Evolutionary conservation across 2,797 vertebrate species (phyloP), one percentile per base, ranked within the genome.

Genomic region (Pseudopleuronectes americanus): DNA sequence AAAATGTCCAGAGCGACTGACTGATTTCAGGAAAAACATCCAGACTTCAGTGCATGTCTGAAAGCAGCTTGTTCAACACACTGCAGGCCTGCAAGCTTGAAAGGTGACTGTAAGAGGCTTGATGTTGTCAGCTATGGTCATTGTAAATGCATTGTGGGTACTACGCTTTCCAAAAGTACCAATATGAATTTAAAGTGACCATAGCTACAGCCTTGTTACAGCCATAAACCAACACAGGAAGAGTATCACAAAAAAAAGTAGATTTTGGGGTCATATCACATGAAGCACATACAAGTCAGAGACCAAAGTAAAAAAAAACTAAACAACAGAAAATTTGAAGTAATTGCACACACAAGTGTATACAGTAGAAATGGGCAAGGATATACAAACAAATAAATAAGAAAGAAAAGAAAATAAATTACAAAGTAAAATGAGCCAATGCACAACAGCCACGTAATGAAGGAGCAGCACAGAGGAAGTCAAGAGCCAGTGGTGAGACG

Each of bases 301-400:
- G 57, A 80, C 43, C 45, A 70, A 80, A 47, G n/a, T 73, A 62
- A 12, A 45, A 31, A 49, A 49, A 43, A 23, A 22, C 8, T 36
- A 4, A 65, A 57, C 61, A 73, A 60, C 79, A 14, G 36, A 70
- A 79, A 83, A 81, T 26, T 70, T 77, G 71, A 83, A 82, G 66
- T 79, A 89, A 95, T 94, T 94, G 93, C 94, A 95, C 94, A 91
- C 90, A 91, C 80, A 54, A 83, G 85, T 83, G 86, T 92, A 92
- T 94, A 94, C 93, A 94, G 94, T 94, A 95, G 93, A 93, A 93
- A 92, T 77, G 83, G 80, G 88, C 86, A 77, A 24, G 24, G 90
- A 91, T 89, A 85, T 76, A 91, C 85, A 89, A 87, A 92, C 24
- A 91, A 48, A 93, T 86, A 86, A 92, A 92, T 87, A 87, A 74